Percentiles rank a stretch among this genome's conserved stretches.
These are phyloP conservation scores for Cossypha niveicapilla DNA, from an alignment of 2,797 vertebrate species.

Conservation along the genomic window DNA sequence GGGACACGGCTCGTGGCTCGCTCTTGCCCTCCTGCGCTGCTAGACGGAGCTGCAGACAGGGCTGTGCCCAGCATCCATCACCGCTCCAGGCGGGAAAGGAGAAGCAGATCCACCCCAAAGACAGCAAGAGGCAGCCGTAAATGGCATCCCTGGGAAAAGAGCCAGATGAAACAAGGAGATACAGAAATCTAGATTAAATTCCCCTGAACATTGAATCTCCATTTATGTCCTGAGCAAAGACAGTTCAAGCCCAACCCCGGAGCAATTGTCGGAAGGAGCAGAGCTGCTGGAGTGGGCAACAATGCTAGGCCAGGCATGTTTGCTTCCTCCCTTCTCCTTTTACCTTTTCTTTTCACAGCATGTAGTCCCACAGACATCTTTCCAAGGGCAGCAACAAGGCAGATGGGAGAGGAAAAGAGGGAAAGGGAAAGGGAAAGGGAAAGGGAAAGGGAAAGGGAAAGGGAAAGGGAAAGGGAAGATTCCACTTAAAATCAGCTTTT, in stretches of 20 bases:
- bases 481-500: neutral
- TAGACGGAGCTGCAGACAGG: constrained; percentile 18
- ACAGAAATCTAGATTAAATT: neutral
- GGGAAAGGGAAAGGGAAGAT: neutral
- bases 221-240: neutral
- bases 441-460: neutral
- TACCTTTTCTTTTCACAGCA: neutral
- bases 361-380: neutral
- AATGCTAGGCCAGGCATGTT: accelerated
- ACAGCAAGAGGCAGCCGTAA: neutral
- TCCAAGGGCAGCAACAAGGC: neutral
- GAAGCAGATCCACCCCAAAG: neutral
- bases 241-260: neutral
- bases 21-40: constrained; percentile 58
- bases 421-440: no score
- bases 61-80: neutral
- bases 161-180: neutral
- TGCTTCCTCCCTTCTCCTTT: neutral
- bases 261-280: accelerated
- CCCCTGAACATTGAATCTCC: neutral
- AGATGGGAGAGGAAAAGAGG: neutral
- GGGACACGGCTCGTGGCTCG: neutral
- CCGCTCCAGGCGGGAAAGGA: neutral
- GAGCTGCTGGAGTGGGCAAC: neutral
- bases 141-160: neutral